Evolutionary conservation across 2,113 vertebrate genomes (phyloP), one percentile per base, ranked within the genome.

Genomic region (Sebastes fasciatus): DNA sequence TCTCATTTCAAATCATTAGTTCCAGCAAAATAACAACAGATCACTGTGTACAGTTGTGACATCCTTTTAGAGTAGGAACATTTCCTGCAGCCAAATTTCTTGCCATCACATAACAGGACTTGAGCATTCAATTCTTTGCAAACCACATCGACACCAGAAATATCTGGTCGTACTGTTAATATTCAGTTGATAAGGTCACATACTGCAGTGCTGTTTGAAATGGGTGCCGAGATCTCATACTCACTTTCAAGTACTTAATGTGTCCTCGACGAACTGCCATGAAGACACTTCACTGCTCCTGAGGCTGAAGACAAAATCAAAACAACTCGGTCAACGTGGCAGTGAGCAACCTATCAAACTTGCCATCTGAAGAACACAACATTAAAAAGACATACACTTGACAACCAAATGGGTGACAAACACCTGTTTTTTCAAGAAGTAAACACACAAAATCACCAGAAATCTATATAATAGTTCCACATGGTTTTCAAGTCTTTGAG

Each of bases 251-350:
- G 93, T 95, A 96, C 91, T 94, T 94, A 93, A 90, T 93, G 93
- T 96, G 94, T 94, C 95, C 95, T 94, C 94, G 93, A 94, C 95
- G 95, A 92, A 96, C 93, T 95, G 95, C 95, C 95, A 96, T 96
- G 94, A 94, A 96, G 94, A 95, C 94, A 93, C 91, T 91, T 92
- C 93, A 94, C 94, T 94, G 94, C 94, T 95, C 94, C 93, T 83
- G 80, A 89, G 88, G 95, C 94, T 96, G 86, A 49, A 84, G 17
- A 80, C 8, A 80, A 74, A 65, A 76, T 52, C 11, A 64, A 79
- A 26, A 69, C 42, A 85, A 74, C 0, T 34, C 2, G 0, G 6
- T 72, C 42, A 77, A 54, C 16, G 3, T 49, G 40, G 58, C 66
- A 71, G 13, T 2, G 55, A 71, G 2, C 11, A 68, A 60, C 75